phyloP scores from a whole-genome alignment of 2,113 vertebrate genomes.

The Oenanthe oenanthe region DNA sequence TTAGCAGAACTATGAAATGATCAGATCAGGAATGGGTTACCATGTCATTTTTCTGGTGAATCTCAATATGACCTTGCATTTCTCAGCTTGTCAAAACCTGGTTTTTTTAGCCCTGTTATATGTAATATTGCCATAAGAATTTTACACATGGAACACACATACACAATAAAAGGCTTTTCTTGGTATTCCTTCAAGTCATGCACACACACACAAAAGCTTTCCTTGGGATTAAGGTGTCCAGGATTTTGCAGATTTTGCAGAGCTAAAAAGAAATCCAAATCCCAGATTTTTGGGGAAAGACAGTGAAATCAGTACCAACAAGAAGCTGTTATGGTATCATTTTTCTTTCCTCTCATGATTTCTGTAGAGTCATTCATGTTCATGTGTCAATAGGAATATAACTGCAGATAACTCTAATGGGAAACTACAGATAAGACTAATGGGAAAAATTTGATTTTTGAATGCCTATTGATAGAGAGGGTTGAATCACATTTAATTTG shows the following conservation, averaged over 20 bases:
- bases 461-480: slow-evolving; percentile 38
- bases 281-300: not conserved
- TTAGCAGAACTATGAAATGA: too few species aligned
- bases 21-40: too few species aligned
- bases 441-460: slow-evolving; percentile 29
- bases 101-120: too few species aligned
- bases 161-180: not conserved
- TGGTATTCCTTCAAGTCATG: not conserved
- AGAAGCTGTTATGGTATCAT: not conserved
- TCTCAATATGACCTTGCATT: too few species aligned
- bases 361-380: not conserved
- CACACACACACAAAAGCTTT: not conserved
- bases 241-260: not conserved
- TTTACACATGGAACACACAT: too few species aligned
- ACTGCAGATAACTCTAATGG: not conserved
- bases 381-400: not conserved
- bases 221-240: not conserved
- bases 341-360: not conserved
- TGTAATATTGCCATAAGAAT: too few species aligned
- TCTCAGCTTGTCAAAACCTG: too few species aligned
- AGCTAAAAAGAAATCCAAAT: not conserved
- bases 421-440: not conserved
- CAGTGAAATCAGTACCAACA: not conserved
- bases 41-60: too few species aligned
- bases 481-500: slow-evolving; percentile 35